Evolutionary conservation across 64 coral and sea anemone genomes (phyloP).

Genomic region (Platygyra sinensis): DNA sequence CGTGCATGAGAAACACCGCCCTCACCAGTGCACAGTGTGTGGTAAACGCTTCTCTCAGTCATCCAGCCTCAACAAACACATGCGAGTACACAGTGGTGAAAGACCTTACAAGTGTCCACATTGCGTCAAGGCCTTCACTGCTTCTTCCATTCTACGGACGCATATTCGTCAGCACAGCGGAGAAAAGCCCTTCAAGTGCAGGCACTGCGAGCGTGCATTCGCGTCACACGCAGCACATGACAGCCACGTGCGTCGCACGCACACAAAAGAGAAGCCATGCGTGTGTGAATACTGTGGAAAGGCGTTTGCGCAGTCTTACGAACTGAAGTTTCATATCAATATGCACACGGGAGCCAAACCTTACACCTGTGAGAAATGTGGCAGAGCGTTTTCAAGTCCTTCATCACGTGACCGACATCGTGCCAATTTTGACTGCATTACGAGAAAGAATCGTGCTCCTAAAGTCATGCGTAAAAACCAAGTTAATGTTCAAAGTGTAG

Average conservation of each 20-base stretch:
- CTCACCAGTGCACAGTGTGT: conserved; percentile 81
- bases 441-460: conserved; percentile 82
- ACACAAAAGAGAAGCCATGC: conserved; percentile 92
- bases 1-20: conserved; percentile 87
- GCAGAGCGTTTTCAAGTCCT: conserved; percentile 87
- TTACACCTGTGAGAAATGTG: conserved; percentile 93
- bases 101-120: conserved; percentile 88
- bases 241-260: conserved; percentile 92
- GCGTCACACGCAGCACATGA: conserved; percentile 94
- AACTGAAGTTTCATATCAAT: conserved; percentile 95
- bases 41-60: conserved; percentile 88
- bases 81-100: conserved; percentile 91
- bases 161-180: conserved; percentile 89
- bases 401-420: conserved; percentile 93
- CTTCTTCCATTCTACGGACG: conserved; percentile 88
- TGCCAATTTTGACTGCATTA: conserved; percentile 88
- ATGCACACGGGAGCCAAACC: conserved; percentile 97
- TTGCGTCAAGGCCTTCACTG: conserved; percentile 85
- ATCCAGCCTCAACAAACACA: conserved; percentile 94
- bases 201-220: conserved; percentile 87
- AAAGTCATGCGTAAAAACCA: conserved; percentile 92
- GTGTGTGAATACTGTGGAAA: conserved; percentile 88
- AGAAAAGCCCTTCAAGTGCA: conserved; percentile 93
- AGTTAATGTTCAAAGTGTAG: no score
- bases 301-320: conserved; percentile 88